A percentile compares a stretch with the other conserved stretches of the same genome.
Evolutionary conservation across 1,140 invertebrate species (phyloP).

Genomic region (Whitmania pigra): DNA sequence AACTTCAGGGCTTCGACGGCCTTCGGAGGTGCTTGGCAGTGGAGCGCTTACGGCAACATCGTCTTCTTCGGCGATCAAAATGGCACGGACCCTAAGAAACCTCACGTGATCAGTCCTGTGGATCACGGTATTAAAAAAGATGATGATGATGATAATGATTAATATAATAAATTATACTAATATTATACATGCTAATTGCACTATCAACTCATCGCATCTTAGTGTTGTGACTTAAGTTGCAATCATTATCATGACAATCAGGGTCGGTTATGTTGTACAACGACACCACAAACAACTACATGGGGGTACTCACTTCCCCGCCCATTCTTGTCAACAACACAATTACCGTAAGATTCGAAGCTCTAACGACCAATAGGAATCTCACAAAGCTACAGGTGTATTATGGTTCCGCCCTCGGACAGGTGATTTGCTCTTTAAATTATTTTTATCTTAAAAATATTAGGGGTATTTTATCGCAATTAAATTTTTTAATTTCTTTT

Average conservation of each 20-base stretch:
- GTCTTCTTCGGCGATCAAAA: background rate
- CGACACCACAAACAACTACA: background rate
- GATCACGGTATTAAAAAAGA: no score
- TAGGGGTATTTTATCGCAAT: background rate
- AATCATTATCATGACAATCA: background rate
- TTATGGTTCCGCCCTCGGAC: background rate
- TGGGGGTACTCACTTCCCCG: background rate
- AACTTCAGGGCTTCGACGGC: background rate
- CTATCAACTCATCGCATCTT: no score
- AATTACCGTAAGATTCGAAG: background rate
- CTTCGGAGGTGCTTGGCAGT: constrained; percentile 2
- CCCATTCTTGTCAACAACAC: background rate
- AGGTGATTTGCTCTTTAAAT: background rate
- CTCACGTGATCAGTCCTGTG: no score
- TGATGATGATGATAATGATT: no score
- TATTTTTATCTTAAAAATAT: no score
- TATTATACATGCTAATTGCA: no score
- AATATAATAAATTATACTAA: no score
- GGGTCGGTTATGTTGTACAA: constrained; percentile 7
- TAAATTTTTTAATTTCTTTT: no score
- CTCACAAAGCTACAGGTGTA: background rate
- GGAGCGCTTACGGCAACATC: background rate
- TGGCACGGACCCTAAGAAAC: no score
- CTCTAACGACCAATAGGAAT: background rate
- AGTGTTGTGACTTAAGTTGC: background rate